Evolutionary conservation across 2,888 invertebrate genomes (phyloP), one percentile per base, ranked within the genome.

Genomic region (Bellardia bayeri): DNA sequence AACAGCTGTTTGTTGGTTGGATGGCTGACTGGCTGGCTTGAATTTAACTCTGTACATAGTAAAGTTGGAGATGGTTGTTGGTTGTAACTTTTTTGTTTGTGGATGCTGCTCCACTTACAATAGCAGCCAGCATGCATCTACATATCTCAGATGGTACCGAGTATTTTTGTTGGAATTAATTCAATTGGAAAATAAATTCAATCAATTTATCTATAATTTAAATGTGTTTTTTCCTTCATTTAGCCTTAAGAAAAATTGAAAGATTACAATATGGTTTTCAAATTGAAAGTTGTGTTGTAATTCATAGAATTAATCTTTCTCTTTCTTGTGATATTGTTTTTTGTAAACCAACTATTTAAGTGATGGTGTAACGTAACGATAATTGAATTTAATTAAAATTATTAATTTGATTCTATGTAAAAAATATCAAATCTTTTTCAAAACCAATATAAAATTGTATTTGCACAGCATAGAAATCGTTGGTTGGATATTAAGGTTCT

Each of bases 111-210:
- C 74, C 74, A 74, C 63, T 82, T 82, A 74, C 64, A 58, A 74
- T 58, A 74, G 45, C 74, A 81, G 54, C 54, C 16, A 49, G 37
- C 37, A 45, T 76, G 30, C 40, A 54, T 76, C 61, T 76, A 68
- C 68, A 76, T 82, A 71, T 78, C 61, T 76, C 33, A 68, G 58
- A 63, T 51, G 64, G 68, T 51, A 66, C n/a, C 5, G 1, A 68
- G 45, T 63, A 75, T 58, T 76, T 78, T 64, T 83, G 78, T 78
- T 78, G 78, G 49, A 71, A 58, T 71, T 83, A 72, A 78, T 78
- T 83, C 83, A 83, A 83, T 83, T 83, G 83, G 83, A 83, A 83
- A 83, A 83, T 78, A 78, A 71, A 78, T 83, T 83, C 78, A 83
- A 83, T 83, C 83, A 83, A 83, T 83, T 83, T 83, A 71, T 83